Base-by-base conservation (phyloP, 2,113 vertebrate species). In the Spea multiplicata region DNA sequence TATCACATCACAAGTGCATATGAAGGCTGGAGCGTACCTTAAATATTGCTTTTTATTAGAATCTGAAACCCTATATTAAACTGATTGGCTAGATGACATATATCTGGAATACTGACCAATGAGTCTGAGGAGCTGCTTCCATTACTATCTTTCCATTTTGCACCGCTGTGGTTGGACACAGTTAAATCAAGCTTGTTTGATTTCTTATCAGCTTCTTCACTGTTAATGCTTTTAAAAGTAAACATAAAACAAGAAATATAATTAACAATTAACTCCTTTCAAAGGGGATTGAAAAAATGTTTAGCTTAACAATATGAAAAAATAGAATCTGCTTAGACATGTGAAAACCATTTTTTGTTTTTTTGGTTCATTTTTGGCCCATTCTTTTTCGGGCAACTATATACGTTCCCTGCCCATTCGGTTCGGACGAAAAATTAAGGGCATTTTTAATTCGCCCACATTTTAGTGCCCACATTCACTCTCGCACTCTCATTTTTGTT, bases 101-200 rank as follows among this genome's bases (percentile, higher is more conserved):
- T 0, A 30, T 30, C 30, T 1, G 30, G 30, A 5, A 4, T 80
- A 90, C 91, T 84, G 5, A 92, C 92, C 90, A 12, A 4, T 0
- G 30, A 75, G 72, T 80, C 88, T 2, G 87, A 84, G 0, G 89
- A 88, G 57, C 74, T 83, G 8, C 69, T 85, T 0, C 76, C 88
- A 70, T 49, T 70, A 0, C 55, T 4, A 66, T 84, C 83, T 13
- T 84, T 87, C 1, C 48, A 81, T 17, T 78, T 74, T 44, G 88
- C 86, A 59, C 87, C 88, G 82, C 88, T 84, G 0, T 17, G 86
- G 52, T 88, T 82, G 1, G 90, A 88, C 4, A 87, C 87, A 0
- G 89, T 87, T 2, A 86, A 82, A 71, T 74, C 75, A 48, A 78
- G 53, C 81, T 2, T 4, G 65, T 7, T 13, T 82, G 44, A 30